Evolutionary conservation across 1,140 invertebrate genomes (phyloP).

Genomic region (Gonatopus flavifemur): DNA sequence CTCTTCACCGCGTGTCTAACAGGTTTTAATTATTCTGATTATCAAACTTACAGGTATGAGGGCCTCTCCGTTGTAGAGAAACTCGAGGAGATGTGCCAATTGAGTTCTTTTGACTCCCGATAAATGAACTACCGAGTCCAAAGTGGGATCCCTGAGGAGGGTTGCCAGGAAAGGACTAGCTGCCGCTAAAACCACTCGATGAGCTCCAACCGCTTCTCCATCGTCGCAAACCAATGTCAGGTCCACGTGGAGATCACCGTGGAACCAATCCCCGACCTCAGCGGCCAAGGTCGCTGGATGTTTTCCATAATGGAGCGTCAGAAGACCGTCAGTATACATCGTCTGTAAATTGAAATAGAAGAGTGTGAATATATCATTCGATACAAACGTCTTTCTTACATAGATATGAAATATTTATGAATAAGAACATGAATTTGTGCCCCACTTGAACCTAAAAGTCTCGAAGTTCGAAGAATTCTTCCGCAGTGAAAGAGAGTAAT

Average conservation of each 20-base stretch:
- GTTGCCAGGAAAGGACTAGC: conserved; percentile 82
- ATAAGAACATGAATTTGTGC: too few species aligned
- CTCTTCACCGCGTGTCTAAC: neutral
- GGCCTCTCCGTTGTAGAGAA: conserved; percentile 82
- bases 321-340: conserved; percentile 64
- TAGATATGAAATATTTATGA: too few species aligned
- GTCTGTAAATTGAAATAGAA: conserved; percentile 49
- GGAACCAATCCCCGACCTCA: conserved; percentile 81
- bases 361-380: neutral
- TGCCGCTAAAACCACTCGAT: conserved; percentile 79
- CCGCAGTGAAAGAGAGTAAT: too few species aligned
- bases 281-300: conserved; percentile 85
- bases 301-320: conserved; percentile 87
- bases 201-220: conserved; percentile 71
- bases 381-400: too few species aligned
- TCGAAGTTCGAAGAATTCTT: too few species aligned
- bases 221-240: conserved; percentile 80
- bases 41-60: conserved; percentile 74
- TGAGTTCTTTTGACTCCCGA: conserved; percentile 77
- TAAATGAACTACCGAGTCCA: conserved; percentile 73
- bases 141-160: conserved; percentile 69
- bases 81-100: conserved; percentile 77
- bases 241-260: conserved; percentile 79
- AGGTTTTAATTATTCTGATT: neutral
- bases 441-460: too few species aligned